Evolutionary conservation across 1,140 invertebrate genomes (phyloP).

Genomic region (Linepithema humile): DNA sequence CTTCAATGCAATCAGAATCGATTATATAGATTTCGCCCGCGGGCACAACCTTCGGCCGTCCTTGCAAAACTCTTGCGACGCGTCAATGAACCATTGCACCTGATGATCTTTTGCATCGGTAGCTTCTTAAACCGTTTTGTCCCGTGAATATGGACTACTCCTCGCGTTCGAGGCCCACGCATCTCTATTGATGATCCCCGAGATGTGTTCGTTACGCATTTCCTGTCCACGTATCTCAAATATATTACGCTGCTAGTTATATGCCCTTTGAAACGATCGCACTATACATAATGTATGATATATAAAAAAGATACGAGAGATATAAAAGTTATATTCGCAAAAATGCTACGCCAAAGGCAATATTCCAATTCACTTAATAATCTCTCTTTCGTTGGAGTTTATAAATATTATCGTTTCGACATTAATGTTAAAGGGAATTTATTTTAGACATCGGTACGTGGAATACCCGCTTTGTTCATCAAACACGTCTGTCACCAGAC

Average conservation of each 20-base stretch:
- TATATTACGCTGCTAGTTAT: background rate
- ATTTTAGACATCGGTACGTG: background rate
- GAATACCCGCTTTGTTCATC: background rate
- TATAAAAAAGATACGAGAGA: too few relatives aligned
- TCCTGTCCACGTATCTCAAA: conserved; percentile 7
- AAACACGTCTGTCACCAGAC: background rate
- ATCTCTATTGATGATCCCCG: background rate
- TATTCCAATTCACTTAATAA: background rate
- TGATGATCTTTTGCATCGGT: conserved; percentile 42
- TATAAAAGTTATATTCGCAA: too few relatives aligned
- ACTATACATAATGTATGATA: too few relatives aligned
- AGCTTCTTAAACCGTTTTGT: conserved; percentile 4
- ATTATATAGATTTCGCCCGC: conserved; percentile 79
- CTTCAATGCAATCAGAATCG: conserved; percentile 85
- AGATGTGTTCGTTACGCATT: background rate
- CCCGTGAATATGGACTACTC: background rate
- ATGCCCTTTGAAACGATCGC: background rate
- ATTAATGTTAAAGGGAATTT: background rate
- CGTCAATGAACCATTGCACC: conserved; percentile 35
- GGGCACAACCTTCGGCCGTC: conserved; percentile 65
- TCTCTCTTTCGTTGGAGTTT: background rate
- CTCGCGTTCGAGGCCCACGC: background rate
- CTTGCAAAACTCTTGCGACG: conserved; percentile 53
- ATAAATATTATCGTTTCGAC: background rate
- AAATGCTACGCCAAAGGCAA: too few relatives aligned